phyloP scores from a whole-genome alignment of 2,888 invertebrate species.

The Arctia plantaginis region DNA sequence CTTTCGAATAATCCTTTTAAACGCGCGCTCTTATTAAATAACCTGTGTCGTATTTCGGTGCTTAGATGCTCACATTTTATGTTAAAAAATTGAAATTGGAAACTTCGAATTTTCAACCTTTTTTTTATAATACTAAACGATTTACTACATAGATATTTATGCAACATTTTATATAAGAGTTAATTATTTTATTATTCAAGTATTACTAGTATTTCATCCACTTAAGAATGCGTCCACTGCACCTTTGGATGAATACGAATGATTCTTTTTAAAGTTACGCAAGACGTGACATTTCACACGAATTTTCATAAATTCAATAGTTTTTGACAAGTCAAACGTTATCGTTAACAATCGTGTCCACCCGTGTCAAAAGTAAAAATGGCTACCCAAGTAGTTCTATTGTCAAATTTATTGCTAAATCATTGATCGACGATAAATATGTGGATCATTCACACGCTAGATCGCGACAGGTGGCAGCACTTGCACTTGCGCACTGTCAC shows the following conservation, averaged over 20 bases:
- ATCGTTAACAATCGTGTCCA: conserved; percentile 44
- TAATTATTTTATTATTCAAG: neutral
- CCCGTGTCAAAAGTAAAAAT: conserved; percentile 65
- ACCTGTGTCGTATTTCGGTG: conserved; percentile 78
- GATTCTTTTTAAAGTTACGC: conserved; percentile 5
- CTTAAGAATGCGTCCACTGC: neutral
- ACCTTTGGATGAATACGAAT: neutral
- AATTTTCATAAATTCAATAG: conserved; percentile 21
- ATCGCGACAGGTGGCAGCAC: conserved; percentile 77
- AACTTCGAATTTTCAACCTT: conserved; percentile 45
- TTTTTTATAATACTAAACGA: neutral
- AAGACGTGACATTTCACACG: conserved; percentile 22
- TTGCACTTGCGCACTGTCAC: conserved; percentile 60
- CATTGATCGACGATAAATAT: conserved; percentile 78
- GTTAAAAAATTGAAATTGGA: conserved; percentile 73
- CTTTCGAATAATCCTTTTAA: conserved; percentile 83
- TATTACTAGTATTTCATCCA: too few relatives aligned
- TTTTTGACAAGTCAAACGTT: conserved; percentile 55
- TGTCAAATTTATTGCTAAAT: conserved; percentile 79
- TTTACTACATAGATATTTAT: neutral
- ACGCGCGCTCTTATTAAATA: conserved; percentile 73
- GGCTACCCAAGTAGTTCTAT: conserved; percentile 71
- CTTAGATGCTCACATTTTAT: conserved; percentile 59
- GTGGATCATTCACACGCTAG: conserved; percentile 71
- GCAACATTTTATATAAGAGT: neutral